phyloP scores from a whole-genome alignment of 1,140 invertebrate species.

The Bursaphelenchus mucronatus region DNA sequence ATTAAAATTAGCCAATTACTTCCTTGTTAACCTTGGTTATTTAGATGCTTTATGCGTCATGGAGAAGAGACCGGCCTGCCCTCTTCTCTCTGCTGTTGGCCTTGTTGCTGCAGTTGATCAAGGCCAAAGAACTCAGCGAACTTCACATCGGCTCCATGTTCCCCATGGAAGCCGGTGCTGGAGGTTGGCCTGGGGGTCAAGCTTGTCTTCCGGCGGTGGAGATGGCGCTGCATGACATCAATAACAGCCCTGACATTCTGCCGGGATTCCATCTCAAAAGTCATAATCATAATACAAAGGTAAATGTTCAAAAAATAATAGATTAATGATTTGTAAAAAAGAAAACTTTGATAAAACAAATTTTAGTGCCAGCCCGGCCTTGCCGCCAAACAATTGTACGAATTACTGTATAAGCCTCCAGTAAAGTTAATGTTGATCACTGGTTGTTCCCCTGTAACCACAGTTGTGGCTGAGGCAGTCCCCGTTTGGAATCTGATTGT shows the following conservation, averaged over 20 bases:
- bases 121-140: conserved; percentile 28
- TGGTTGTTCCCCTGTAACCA: conserved; percentile 97
- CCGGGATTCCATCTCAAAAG: conserved; percentile 83
- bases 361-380: conserved; percentile 91
- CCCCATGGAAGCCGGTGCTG: conserved; percentile 93
- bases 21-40: no score
- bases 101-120: no score
- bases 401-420: conserved; percentile 89
- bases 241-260: conserved; percentile 78
- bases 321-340: neutral
- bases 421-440: conserved; percentile 85
- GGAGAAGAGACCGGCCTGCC: no score
- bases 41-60: no score
- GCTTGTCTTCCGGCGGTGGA: conserved; percentile 75
- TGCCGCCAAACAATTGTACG: conserved; percentile 94
- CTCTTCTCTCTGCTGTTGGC: no score
- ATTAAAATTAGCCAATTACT: no score
- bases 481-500: conserved; percentile 99
- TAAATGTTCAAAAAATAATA: conserved; percentile 63
- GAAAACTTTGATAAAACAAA: neutral
- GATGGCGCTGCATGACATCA: conserved; percentile 91
- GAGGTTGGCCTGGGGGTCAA: conserved; percentile 66
- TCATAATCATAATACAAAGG: conserved; percentile 94
- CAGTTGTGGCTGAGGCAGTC: conserved; percentile 94
- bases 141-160: conserved; percentile 95